A percentile compares a stretch with the other conserved stretches of the same genome.
Conservation (phyloP, 92 coral and sea anemone genomes). For the Porites cylindrica region DNA sequence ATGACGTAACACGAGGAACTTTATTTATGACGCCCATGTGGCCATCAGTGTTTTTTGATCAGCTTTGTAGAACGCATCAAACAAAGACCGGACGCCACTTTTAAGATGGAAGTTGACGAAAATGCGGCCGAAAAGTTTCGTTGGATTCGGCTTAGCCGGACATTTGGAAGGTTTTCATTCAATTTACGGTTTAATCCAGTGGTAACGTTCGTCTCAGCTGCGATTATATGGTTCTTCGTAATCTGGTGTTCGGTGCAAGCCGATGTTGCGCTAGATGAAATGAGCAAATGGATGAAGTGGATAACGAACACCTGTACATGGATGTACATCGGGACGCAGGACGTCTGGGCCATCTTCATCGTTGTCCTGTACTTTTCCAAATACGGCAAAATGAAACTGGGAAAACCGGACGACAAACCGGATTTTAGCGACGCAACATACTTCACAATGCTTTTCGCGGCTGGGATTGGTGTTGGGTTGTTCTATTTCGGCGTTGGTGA, state of each 20-base stretch:
- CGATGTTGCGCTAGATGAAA: constrained; percentile 36
- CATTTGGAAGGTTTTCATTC: background rate
- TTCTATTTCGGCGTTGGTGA: constrained; percentile 80
- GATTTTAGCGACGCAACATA: constrained; percentile 85
- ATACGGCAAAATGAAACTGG: constrained; percentile 81
- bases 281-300: constrained; percentile 68
- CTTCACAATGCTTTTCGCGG: constrained; percentile 89
- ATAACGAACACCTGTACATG: constrained; percentile 80
- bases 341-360: constrained; percentile 86
- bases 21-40: background rate
- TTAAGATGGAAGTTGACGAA: background rate
- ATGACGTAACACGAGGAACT: background rate
- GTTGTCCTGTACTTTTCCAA: constrained; percentile 80
- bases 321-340: constrained; percentile 91
- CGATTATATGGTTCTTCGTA: constrained; percentile 76
- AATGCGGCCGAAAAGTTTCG: constrained; percentile 3
- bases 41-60: background rate
- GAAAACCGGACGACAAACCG: constrained; percentile 83
- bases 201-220: constrained; percentile 74
- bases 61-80: background rate
- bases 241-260: constrained; percentile 57
- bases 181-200: constrained; percentile 71
- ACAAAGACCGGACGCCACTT: background rate
- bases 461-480: constrained; percentile 85
- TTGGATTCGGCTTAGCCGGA: constrained; percentile 14